Evolutionary conservation across 2,888 invertebrate genomes (phyloP).

Genomic region (Bimastos eiseni): DNA sequence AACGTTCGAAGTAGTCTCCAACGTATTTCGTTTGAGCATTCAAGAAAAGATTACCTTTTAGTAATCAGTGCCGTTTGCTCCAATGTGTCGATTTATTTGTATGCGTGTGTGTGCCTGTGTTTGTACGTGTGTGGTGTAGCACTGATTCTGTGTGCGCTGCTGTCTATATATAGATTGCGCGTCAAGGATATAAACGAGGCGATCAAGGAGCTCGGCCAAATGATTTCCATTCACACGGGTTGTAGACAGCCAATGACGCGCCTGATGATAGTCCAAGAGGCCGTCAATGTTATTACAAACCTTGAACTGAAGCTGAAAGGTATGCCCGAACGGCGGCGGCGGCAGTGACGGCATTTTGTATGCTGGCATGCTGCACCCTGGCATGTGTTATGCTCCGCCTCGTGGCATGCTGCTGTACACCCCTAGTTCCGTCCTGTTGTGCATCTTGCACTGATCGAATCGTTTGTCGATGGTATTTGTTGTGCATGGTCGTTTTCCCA

Average conservation of each 20-base stretch:
- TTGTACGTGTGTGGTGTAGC: background rate
- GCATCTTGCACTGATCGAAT: background rate
- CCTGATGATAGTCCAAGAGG: constrained; percentile 95
- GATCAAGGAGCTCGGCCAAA: constrained; percentile 92
- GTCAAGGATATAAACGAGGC: constrained; percentile 99
- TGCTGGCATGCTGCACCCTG: background rate
- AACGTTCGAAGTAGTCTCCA: background rate
- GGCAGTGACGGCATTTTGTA: too few relatives aligned
- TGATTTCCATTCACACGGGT: constrained; percentile 95
- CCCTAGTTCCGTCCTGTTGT: background rate
- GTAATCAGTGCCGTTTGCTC: background rate
- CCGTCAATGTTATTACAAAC: constrained; percentile 96
- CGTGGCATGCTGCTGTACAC: constrained; percentile 13
- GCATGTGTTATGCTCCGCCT: background rate
- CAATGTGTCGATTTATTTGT: constrained; percentile 20
- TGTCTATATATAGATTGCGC: constrained; percentile 75
- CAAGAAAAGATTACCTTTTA: background rate
- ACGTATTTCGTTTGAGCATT: background rate
- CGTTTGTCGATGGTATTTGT: background rate
- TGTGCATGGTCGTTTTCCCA: background rate
- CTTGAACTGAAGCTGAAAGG: constrained; percentile 97
- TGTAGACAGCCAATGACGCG: constrained; percentile 98
- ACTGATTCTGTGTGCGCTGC: background rate
- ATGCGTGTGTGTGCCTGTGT: constrained; percentile 28
- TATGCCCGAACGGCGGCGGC: constrained; percentile 57